phyloP scores from a whole-genome alignment of 2,888 invertebrate species.

The Hypercompe scribonia region DNA sequence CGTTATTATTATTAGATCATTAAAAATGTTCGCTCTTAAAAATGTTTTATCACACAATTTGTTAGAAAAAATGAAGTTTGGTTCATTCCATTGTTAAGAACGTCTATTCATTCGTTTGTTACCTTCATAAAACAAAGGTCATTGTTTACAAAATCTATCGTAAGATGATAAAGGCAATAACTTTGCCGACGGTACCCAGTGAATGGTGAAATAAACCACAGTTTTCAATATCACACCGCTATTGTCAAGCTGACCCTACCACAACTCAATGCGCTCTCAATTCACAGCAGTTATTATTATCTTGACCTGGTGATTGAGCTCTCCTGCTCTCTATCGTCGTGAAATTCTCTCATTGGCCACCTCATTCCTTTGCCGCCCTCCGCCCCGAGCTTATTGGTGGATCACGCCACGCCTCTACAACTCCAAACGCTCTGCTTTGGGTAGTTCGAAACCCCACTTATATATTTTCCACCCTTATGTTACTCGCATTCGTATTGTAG shows the following conservation, averaged over 20 bases:
- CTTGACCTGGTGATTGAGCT: conserved; percentile 86
- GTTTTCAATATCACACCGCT: conserved; percentile 75
- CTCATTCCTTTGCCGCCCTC: conserved; percentile 75
- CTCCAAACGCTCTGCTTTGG: conserved; percentile 79
- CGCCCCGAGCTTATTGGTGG: conserved; percentile 72
- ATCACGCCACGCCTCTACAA: conserved; percentile 73
- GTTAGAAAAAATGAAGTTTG: not conserved
- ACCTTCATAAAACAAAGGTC: conserved; percentile 14
- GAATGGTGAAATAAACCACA: conserved; percentile 60
- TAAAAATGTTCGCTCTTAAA: conserved; percentile 13
- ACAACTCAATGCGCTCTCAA: conserved; percentile 85
- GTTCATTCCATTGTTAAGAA: not conserved
- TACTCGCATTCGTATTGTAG: conserved; percentile 79
- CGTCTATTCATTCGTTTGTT: conserved; percentile 2
- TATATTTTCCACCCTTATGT: conserved; percentile 86
- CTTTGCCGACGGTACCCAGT: conserved; percentile 62
- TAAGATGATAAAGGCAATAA: conserved; percentile 37
- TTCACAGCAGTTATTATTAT: conserved; percentile 86
- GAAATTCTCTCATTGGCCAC: conserved; percentile 71
- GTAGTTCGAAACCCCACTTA: conserved; percentile 84
- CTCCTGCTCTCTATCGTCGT: conserved; percentile 78
- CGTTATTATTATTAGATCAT: conserved; percentile 34
- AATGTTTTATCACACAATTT: not conserved
- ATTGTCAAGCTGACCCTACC: conserved; percentile 83
- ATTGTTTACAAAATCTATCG: conserved; percentile 23